Base-by-base conservation (phyloP, 1,140 invertebrate species). In the Goniozus legneri region DNA sequence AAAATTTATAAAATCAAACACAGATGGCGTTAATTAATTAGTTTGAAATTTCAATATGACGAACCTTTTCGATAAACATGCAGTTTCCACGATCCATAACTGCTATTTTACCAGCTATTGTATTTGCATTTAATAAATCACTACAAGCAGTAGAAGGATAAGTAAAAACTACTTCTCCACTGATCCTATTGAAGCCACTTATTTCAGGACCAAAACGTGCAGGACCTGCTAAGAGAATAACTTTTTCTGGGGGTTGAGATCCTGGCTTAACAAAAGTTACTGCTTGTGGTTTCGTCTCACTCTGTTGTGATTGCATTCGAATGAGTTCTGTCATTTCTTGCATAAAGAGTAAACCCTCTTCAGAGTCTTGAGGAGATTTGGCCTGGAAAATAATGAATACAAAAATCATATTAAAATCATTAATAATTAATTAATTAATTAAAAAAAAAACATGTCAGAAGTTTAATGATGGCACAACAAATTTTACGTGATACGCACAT, bases 261-360 rank as follows among this genome's bases (percentile, higher is more conserved):
- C 69, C 68, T 7, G 59, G 64, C 30, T 64, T 60, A 6, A 65
- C 51, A 48, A 80, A 86, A 0, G 76, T 77, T 27, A 87, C 78
- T 2, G 79, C 74, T 47, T 80, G 71, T 15, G 82, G 77, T 31
- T 80, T 75, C 12, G 80, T 78, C 52, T 84, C 77, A n/a, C 79
- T 73, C 57, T 82, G 79, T 47, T 83, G 75, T 10, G 76, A 67
- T 66, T 88, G 84, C 46, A 80, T 72, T 64, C 89, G 89, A 22
- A 91, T 92, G 33, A 95, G 73, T 73, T 95, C 90, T 7, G 94
- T 83, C 92, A 98, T 97, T 77, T 98, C 95, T 63, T 95, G 89
- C 91, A 98, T 97, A 63, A 98, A 98, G 20, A 89, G 77, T 16
- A 96, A 68, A 1, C 96, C 95, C 76, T 97, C 90, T 64, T 95